Evolutionary conservation across 1,140 invertebrate genomes (phyloP).

Genomic region (Papilio glaucus): DNA sequence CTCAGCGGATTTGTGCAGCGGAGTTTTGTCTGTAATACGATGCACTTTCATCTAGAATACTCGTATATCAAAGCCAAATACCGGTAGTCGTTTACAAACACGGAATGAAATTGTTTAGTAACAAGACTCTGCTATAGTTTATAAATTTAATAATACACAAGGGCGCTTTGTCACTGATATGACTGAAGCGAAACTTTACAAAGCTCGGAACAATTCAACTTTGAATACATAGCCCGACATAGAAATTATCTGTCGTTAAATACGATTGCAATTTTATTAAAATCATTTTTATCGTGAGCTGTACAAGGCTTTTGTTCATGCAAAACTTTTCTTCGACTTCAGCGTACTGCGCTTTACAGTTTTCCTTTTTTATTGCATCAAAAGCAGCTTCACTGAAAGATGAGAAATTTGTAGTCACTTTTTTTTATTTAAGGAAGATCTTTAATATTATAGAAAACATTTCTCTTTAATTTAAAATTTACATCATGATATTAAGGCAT

Average conservation of each 20-base stretch:
- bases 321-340: conserved; percentile 1
- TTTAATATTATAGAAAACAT: neutral
- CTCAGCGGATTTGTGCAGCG: neutral
- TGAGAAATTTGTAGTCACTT: neutral
- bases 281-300: neutral
- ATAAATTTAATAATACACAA: conserved; percentile 1
- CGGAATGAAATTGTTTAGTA: neutral
- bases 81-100: neutral
- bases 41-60: neutral
- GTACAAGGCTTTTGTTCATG: neutral
- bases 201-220: neutral
- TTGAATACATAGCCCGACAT: conserved; percentile 1
- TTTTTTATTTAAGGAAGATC: neutral
- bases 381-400: neutral
- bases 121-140: neutral
- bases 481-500: neutral
- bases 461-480: neutral
- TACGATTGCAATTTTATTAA: neutral
- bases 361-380: neutral
- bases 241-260: neutral
- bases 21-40: neutral
- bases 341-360: neutral
- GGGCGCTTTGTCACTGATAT: neutral
- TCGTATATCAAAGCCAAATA: neutral
- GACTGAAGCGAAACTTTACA: neutral